Evolutionary conservation across 2,797 vertebrate genomes (phyloP).

Genomic region (Echeneis naucrates): DNA sequence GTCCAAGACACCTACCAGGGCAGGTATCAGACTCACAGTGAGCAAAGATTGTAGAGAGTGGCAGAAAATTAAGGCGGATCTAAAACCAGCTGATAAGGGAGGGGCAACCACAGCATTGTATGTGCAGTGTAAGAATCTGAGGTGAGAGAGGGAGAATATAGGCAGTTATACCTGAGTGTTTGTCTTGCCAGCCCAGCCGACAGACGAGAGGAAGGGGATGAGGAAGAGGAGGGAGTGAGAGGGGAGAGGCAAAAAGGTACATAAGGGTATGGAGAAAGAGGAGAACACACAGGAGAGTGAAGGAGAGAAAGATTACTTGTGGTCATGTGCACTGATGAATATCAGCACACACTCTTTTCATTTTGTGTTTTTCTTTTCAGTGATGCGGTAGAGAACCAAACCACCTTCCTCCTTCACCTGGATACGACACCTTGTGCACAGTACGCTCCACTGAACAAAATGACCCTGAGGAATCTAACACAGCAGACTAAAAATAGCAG

Average conservation of each 20-base stretch:
- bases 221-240: slow-evolving; percentile 58
- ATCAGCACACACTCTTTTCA: slow-evolving; percentile 20
- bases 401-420: slow-evolving; percentile 38
- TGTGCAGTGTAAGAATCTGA: slow-evolving; percentile 71
- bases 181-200: slow-evolving; percentile 86
- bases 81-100: slow-evolving; percentile 60
- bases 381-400: slow-evolving; percentile 10
- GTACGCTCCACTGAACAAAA: slow-evolving; percentile 24
- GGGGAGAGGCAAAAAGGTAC: slow-evolving; percentile 57
- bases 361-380: slow-evolving; percentile 2
- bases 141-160: slow-evolving; percentile 80
- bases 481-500: slow-evolving; percentile 49
- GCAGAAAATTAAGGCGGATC: not conserved
- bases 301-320: slow-evolving; percentile 81
- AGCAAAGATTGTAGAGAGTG: not conserved
- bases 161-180: slow-evolving; percentile 87
- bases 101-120: slow-evolving; percentile 47
- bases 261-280: slow-evolving; percentile 65
- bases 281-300: slow-evolving; percentile 72
- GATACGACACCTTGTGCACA: slow-evolving; percentile 31
- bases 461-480: slow-evolving; percentile 25
- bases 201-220: slow-evolving; percentile 70
- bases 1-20: too few relatives aligned
- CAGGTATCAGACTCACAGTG: not conserved
- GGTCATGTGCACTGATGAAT: slow-evolving; percentile 55